Percentiles rank a stretch among this genome's conserved stretches.
Conservation (phyloP, 2,113 vertebrate species). For the Vulpes ferrilata region DNA sequence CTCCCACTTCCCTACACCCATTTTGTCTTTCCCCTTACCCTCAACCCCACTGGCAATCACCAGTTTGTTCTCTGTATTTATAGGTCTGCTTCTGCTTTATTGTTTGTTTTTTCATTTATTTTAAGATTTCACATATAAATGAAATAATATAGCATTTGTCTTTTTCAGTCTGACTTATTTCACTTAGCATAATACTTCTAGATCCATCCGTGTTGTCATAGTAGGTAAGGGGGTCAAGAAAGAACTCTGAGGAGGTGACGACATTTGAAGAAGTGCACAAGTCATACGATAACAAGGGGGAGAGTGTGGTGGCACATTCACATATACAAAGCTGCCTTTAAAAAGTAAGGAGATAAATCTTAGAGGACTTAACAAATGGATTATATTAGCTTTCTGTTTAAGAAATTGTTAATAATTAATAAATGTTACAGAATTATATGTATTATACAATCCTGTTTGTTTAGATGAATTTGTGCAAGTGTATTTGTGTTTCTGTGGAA, state of each 20-base stretch:
- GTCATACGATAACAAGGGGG: neutral
- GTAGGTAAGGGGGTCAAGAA: neutral
- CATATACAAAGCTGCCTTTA: neutral
- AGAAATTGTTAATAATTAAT: neutral
- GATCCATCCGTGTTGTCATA: neutral
- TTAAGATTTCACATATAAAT: neutral
- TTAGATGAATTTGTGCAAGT: neutral
- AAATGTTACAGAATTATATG: neutral
- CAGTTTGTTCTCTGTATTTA: neutral
- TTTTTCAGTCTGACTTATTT: neutral
- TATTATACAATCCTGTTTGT: neutral
- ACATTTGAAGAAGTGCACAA: neutral
- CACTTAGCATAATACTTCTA: neutral
- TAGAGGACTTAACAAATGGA: neutral
- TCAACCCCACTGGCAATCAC: neutral
- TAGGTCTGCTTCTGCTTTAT: neutral
- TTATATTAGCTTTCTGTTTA: neutral
- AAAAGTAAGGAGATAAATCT: neutral
- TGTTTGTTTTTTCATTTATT: neutral
- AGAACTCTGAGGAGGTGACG: neutral
- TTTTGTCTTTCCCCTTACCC: neutral
- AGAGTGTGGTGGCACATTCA: neutral
- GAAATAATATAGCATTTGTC: neutral
- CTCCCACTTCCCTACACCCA: neutral
- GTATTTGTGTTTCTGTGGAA: neutral